Evolutionary conservation across 2,113 vertebrate genomes (phyloP).

Genomic region (Campylomormyrus numenius): DNA sequence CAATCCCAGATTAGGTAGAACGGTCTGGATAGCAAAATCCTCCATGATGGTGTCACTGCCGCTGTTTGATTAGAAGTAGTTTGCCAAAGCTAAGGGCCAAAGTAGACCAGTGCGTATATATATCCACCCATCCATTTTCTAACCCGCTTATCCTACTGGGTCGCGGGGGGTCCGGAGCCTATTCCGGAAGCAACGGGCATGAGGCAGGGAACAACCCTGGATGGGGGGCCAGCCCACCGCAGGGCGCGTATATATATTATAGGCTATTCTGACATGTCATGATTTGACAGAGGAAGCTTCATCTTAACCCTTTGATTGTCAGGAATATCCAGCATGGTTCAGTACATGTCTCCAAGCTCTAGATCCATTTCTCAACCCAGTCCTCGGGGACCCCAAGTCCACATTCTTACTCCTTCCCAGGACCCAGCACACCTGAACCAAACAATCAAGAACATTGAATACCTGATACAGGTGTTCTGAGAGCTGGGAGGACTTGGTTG

Average conservation of each 20-base stretch:
- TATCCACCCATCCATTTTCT: too few species aligned
- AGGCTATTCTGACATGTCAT: background rate
- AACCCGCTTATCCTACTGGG: too few species aligned
- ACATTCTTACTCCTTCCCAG: background rate
- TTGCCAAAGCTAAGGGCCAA: background rate
- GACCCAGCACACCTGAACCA: background rate
- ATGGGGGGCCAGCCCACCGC: too few species aligned
- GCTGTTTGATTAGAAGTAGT: background rate
- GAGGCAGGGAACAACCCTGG: too few species aligned
- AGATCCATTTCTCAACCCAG: background rate
- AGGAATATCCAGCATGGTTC: background rate
- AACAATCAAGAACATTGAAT: background rate
- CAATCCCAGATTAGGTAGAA: constrained; percentile 28
- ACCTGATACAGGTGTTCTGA: background rate
- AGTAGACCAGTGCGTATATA: background rate
- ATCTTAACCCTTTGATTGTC: background rate
- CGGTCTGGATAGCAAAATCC: background rate
- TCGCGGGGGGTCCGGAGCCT: too few species aligned
- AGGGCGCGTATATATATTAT: background rate
- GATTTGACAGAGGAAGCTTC: background rate
- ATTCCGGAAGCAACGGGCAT: too few species aligned
- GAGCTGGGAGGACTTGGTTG: background rate
- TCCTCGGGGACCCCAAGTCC: background rate
- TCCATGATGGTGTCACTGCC: background rate
- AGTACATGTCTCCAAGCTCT: background rate